Base-by-base conservation (phyloP, 30 jellyfish, hydroid and myxozoan species). In the Catostylus mosaicus region DNA sequence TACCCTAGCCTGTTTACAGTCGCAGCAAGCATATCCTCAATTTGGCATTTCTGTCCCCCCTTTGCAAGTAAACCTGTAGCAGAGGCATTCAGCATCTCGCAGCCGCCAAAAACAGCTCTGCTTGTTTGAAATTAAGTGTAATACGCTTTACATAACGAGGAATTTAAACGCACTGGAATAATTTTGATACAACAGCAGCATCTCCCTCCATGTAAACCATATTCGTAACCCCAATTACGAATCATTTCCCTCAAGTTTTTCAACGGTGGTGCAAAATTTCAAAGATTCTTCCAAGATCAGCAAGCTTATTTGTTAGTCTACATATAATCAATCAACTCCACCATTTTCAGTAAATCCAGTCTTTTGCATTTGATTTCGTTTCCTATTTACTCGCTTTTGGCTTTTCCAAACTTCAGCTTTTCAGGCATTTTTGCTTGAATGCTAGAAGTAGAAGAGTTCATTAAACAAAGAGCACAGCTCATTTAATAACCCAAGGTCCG, bases 391-490 rank as follows among this genome's bases (percentile, higher is more conserved):
- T 79, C 89, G 29, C 48, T 77, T 51, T 79, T 79, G 27, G 89
- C 74, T 38, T 79, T 79, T 1, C 76, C 89, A 65, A 79, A 79
- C 75, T 85, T 74, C 9, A 85, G 86, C 78, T 85, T 85, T 68
- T 73, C 95, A 2, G 95, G 95, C 66, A 85, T 19, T 68, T 85
- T 85, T 24, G 78, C 75, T 66, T 85, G 83, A 33, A 85, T 62
- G 30, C 95, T 85, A 51, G 30, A 31, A 32, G 1, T 19, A 72
- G 24, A 40, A 40, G 37, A 34, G 20, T 18, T 50, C 24, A 0
- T 11, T 11, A 18, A 30, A n/a, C 1, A 30, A 30, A 6, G 20
- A 2, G 4, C 31, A 3, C 31, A 29, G 4, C 30, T 63, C 22
- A 63, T 2, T 12, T 22, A 23, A 12, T 27, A 60, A n/a, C 14